Evolutionary conservation across 2,797 vertebrate species (phyloP), one percentile per base, ranked within the genome.

Genomic region (Falco naumanni): DNA sequence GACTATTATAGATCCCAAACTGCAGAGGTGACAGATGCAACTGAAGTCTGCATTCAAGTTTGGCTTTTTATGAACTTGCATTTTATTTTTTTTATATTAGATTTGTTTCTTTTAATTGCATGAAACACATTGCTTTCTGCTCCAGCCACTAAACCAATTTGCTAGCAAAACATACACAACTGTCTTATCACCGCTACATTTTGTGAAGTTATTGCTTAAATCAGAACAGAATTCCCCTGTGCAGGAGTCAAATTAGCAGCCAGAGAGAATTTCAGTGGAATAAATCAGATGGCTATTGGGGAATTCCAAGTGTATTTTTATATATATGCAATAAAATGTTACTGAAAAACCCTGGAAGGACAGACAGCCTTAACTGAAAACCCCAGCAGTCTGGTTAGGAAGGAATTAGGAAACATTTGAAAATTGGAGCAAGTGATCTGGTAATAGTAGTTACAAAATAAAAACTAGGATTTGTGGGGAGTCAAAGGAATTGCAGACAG

Each of bases 141-240:
- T 48, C 50, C 28, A 31, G 24, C 31, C 56, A 3, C 22, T 20
- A 45, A 45, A n/a, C 48, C 12, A 3, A 8, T 48, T 54, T 9
- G 20, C 47, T 21, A 22, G 48, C 33, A 53, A 41, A 56, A 31
- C 7, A 2, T 7, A 12, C 1, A 2, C 13, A 8, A 10, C 29
- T 26, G 5, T 24, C 37, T 41, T 14, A 17, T 34, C 34, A 3
- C 12, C 5, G 1, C 34, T 7, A 2, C 4, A 0, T 5, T 50
- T 54, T 1, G 8, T 31, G 6, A 69, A 31, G 56, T 75, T 41
- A 11, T 28, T 26, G 34, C 41, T 75, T 28, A 34, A 69, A 56
- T 6, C 56, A 37, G 56, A 37, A 33, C 34, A 21, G 29, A n/a
- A 28, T 57, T 63, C 19, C 50, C 10, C 6, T 11, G 8, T 11